Conservation (phyloP, 30 jellyfish, hydroid and myxozoan genomes). For the Aurelia aurita region DNA sequence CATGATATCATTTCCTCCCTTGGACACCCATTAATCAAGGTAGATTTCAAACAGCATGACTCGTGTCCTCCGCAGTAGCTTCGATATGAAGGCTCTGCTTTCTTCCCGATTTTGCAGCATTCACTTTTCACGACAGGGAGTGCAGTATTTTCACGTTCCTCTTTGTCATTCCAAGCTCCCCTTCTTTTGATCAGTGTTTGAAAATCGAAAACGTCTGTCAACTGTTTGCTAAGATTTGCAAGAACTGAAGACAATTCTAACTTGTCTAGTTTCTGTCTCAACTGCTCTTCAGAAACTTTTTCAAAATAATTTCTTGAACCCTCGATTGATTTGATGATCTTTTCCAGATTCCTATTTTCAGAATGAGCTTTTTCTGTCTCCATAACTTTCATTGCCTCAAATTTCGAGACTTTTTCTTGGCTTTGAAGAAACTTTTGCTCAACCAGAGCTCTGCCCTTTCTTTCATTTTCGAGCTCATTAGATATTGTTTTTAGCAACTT, state of each 20-base stretch:
- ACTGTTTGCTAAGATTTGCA: background rate
- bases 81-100: no score
- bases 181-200: background rate
- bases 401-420: background rate
- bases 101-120: no score
- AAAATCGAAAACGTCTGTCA: background rate
- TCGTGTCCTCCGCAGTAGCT: no score
- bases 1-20: no score
- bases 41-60: no score
- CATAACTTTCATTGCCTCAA: background rate
- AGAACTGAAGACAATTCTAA: background rate
- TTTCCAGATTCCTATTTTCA: background rate
- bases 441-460: background rate
- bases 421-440: background rate
- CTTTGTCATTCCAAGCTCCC: background rate
- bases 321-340: no score
- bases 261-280: background rate
- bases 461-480: background rate
- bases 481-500: background rate
- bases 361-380: background rate
- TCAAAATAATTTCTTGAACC: no score
- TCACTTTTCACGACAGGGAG: no score
- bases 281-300: background rate
- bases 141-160: no score
- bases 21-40: no score